Evolutionary conservation across 2,113 vertebrate genomes (phyloP).

Genomic region (Varanus salvator): DNA sequence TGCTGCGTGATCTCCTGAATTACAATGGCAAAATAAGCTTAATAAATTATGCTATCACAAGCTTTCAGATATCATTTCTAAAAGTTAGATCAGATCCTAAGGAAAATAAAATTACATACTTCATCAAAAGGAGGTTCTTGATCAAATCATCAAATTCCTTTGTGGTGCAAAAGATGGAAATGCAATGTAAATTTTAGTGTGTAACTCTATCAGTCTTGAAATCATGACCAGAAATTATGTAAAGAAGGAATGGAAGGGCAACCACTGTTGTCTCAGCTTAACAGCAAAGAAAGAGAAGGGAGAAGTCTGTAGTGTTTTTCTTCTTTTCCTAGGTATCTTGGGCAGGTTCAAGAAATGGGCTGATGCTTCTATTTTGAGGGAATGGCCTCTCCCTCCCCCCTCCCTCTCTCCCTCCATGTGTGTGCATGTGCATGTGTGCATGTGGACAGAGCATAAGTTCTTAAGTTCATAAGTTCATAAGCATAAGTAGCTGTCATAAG

Average conservation of each 20-base stretch:
- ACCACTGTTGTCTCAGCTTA: neutral
- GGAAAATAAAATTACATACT: conserved; percentile 22
- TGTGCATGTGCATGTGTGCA: too few species aligned
- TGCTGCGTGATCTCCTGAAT: conserved; percentile 6
- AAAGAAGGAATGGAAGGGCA: neutral
- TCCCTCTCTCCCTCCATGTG: too few species aligned
- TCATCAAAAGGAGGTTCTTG: neutral
- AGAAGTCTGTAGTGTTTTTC: neutral
- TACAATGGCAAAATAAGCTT: conserved; percentile 33
- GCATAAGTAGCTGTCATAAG: too few species aligned
- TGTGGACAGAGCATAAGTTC: too few species aligned
- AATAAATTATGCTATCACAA: conserved; percentile 37
- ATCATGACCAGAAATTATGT: neutral
- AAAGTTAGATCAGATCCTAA: conserved; percentile 38
- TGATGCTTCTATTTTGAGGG: too few species aligned
- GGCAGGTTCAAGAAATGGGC: neutral
- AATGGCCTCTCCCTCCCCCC: too few species aligned
- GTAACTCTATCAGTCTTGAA: conserved; percentile 34
- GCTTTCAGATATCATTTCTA: neutral
- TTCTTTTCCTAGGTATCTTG: neutral
- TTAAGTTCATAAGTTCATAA: too few species aligned
- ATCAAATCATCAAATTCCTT: conserved; percentile 38
- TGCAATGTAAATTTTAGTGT: conserved; percentile 16
- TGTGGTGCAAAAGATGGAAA: conserved; percentile 22
- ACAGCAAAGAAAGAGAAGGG: neutral